Base-by-base conservation (phyloP, 1,140 invertebrate species). In the Musca domestica region DNA sequence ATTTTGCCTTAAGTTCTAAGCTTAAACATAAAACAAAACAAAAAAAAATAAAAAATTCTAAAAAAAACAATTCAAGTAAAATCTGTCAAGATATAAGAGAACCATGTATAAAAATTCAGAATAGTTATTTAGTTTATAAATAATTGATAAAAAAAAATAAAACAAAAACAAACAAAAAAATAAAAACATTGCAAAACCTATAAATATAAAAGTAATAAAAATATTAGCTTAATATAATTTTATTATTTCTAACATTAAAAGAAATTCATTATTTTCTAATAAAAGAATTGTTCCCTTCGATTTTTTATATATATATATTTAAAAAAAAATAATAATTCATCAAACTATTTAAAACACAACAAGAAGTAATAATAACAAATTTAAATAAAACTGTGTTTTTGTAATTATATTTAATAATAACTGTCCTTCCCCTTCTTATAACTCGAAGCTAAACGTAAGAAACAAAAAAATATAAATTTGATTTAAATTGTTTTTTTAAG, bases 1-100 rank as follows among this genome's bases (percentile, higher is more conserved):
- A 75, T 72, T 71, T 78, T 76, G 76, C 76, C 74, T 78, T 78
- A 78, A 78, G 76, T 78, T 78, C 73, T 78, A 78, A 77, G 76
- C 76, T 78, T 78, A 78, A 69, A 76, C 74, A 34, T 69, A 74
- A 77, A 76, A 64, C 4, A 46, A 46, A 47, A 63, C 46, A 78
- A 68, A 75, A 73, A 73, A 72, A n/a, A n/a, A n/a, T 78, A 77
- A 77, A 78, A 73, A 76, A 72, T 75, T n/a, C 41, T 23, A 48
- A 61, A 48, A 67, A 27, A 52, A 23, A 48, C 12, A 23, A 49
- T 2, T 48, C 48, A 64, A 48, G 23, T 22, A 22, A n/a, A 30
- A 48, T 48, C 23, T 48, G 9, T 64, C 22, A 64, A 41, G 34
- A 64, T 64, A 23, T 23, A 41, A 64, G 6, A 7, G 22, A 64